Conservation (phyloP, 1,140 invertebrate genomes). For the Schlechtendalia chinensis region DNA sequence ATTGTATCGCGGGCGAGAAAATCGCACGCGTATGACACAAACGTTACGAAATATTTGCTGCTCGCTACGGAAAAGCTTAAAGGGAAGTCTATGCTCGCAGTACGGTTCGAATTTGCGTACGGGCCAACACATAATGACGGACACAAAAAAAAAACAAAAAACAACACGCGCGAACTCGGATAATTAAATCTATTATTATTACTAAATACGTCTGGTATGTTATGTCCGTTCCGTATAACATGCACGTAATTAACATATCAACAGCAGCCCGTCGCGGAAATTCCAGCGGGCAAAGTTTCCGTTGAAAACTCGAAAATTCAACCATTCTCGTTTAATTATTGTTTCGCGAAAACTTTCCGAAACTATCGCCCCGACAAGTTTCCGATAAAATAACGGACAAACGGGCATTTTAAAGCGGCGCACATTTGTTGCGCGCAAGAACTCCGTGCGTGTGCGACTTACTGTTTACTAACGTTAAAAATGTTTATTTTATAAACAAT, state of each 20-base stretch:
- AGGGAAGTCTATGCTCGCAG: too few relatives aligned
- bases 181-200: too few relatives aligned
- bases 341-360: neutral
- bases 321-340: constrained; percentile 8
- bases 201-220: too few relatives aligned
- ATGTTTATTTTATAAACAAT: too few relatives aligned
- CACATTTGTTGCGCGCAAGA: too few relatives aligned
- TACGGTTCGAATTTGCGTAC: neutral
- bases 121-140: neutral
- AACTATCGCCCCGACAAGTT: constrained; percentile 2
- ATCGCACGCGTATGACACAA: too few relatives aligned
- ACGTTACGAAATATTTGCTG: too few relatives aligned
- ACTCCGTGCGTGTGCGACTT: too few relatives aligned
- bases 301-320: constrained; percentile 10
- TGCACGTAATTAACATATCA: constrained; percentile 2
- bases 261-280: neutral
- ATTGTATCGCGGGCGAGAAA: neutral
- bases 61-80: too few relatives aligned
- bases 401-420: neutral
- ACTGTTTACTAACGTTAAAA: too few relatives aligned
- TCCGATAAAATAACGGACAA: neutral
- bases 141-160: neutral
- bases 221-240: neutral
- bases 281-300: neutral
- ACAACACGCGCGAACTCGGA: too few relatives aligned